Evolutionary conservation across 1,140 invertebrate species (phyloP).

Genomic region (Drosophila busckii): DNA sequence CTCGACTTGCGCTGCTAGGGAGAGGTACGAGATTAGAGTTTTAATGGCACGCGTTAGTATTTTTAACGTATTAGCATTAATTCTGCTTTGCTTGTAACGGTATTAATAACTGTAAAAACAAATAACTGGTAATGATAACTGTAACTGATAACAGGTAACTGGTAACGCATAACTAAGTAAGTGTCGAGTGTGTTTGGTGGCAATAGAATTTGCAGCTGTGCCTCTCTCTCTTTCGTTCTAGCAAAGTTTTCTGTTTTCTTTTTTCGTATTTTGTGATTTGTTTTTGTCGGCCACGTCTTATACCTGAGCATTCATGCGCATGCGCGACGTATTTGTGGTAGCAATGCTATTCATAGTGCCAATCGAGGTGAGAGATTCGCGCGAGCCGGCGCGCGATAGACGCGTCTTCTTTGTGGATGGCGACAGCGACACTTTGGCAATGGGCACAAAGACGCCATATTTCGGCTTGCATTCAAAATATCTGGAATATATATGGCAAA

Average conservation of each 20-base stretch:
- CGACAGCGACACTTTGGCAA: slow-evolving; percentile 91
- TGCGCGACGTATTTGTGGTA: slow-evolving; percentile 80
- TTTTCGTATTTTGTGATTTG: too few species aligned
- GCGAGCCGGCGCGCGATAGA: slow-evolving; percentile 87
- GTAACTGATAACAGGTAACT: slow-evolving; percentile 18
- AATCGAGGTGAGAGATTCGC: slow-evolving; percentile 90
- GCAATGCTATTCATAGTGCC: slow-evolving; percentile 86
- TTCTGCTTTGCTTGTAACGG: slow-evolving; percentile 11
- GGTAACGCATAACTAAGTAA: slow-evolving; percentile 2
- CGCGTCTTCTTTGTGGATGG: slow-evolving; percentile 86
- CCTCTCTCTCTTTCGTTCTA: slow-evolving; percentile 1
- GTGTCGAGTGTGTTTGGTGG: slow-evolving; percentile 11
- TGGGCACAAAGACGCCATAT: slow-evolving; percentile 95
- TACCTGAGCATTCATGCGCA: slow-evolving; percentile 79
- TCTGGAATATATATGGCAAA: slow-evolving; percentile 81
- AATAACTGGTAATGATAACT: slow-evolving; percentile 3
- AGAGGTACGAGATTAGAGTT: slow-evolving; percentile 38
- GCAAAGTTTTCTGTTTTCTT: neutral
- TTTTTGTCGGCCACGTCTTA: slow-evolving; percentile 36
- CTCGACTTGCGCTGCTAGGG: slow-evolving; percentile 69
- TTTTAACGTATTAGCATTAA: slow-evolving; percentile 19
- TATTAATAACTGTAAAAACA: slow-evolving; percentile 11
- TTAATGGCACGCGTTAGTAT: slow-evolving; percentile 53
- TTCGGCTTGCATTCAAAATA: slow-evolving; percentile 96
- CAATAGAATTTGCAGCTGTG: too few species aligned